Evolutionary conservation across 2,113 vertebrate genomes (phyloP).

Genomic region (Raja brachyura): DNA sequence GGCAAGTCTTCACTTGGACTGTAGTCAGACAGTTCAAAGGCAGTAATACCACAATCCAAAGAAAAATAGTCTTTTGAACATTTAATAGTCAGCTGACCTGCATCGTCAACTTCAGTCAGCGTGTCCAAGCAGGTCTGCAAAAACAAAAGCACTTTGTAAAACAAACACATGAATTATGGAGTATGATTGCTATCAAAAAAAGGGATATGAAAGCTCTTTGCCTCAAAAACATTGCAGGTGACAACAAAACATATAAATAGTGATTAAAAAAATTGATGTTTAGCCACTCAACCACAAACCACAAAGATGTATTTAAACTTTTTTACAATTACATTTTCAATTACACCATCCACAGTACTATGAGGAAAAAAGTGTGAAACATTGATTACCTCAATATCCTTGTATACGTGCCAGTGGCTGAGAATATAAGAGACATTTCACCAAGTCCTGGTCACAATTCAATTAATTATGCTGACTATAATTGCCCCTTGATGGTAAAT

Average conservation of each 20-base stretch:
- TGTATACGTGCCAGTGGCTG: background rate
- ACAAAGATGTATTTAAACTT: background rate
- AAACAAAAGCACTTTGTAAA: background rate
- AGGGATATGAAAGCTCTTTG: background rate
- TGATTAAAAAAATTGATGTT: background rate
- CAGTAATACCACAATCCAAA: slow-evolving; percentile 94
- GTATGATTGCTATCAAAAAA: background rate
- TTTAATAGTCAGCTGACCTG: slow-evolving; percentile 92
- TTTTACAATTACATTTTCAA: background rate
- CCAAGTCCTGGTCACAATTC: background rate
- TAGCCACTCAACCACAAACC: background rate
- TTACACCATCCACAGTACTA: background rate
- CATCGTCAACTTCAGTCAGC: slow-evolving; percentile 90
- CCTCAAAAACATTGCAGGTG: background rate
- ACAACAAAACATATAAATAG: background rate
- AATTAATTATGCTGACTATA: background rate
- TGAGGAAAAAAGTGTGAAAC: background rate
- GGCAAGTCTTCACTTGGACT: slow-evolving; percentile 82
- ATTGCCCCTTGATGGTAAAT: background rate
- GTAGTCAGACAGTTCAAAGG: slow-evolving; percentile 89
- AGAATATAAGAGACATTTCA: background rate
- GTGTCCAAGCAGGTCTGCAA: slow-evolving; percentile 82
- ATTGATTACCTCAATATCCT: background rate
- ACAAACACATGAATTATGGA: background rate
- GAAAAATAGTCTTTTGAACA: slow-evolving; percentile 97